Conservation (phyloP, 2,888 invertebrate species). For the Pyrocoelia pectoralis region DNA sequence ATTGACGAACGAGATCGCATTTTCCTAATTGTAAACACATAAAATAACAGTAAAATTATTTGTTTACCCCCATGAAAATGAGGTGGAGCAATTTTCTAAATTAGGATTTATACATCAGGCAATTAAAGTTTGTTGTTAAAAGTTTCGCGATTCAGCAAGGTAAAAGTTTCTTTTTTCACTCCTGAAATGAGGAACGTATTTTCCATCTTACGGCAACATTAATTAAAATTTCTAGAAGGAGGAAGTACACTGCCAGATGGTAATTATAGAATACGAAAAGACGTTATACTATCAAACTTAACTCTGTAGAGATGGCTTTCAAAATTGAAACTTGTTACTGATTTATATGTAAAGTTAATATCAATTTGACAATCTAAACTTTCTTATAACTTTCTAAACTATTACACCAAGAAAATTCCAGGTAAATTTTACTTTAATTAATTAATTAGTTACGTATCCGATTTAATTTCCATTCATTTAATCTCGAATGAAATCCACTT, state of each 20-base stretch:
- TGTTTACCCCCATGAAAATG: slow-evolving; percentile 17
- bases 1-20: neutral
- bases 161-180: slow-evolving; percentile 16
- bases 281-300: slow-evolving; percentile 27
- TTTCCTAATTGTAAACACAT: slow-evolving; percentile 13
- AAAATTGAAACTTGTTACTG: slow-evolving; percentile 33
- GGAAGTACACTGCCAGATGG: slow-evolving; percentile 29
- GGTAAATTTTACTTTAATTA: slow-evolving; percentile 9
- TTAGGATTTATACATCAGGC: slow-evolving; percentile 18
- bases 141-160: slow-evolving; percentile 21
- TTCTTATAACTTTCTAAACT: slow-evolving; percentile 21
- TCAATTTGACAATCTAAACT: slow-evolving; percentile 35
- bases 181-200: slow-evolving; percentile 2
- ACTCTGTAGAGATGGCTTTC: slow-evolving; percentile 31
- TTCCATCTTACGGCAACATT: slow-evolving; percentile 20
- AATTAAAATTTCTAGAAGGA: slow-evolving; percentile 35
- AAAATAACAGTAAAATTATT: slow-evolving; percentile 17
- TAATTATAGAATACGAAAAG: slow-evolving; percentile 31
- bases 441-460: slow-evolving; percentile 6
- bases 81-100: slow-evolving; percentile 13
- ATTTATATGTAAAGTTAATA: slow-evolving; percentile 34
- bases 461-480: neutral
- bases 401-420: slow-evolving; percentile 8
- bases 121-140: slow-evolving; percentile 28
- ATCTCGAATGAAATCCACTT: too few relatives aligned